Percentiles rank a stretch among this genome's conserved stretches.
phyloP scores from a whole-genome alignment of 2,888 invertebrate species.

The Copidosoma aretas region DNA sequence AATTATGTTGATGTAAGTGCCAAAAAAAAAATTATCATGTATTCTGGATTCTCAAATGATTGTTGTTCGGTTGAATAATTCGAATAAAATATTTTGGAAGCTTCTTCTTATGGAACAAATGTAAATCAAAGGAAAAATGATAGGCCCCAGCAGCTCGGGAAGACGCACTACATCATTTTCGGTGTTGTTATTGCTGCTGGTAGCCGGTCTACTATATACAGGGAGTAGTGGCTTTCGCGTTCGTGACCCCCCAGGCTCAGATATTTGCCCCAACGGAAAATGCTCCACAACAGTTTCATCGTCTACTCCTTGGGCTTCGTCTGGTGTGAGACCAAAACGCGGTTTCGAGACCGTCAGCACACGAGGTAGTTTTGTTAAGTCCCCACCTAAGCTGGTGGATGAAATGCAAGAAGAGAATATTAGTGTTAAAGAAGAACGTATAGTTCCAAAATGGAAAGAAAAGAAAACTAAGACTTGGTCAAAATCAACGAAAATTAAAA shows the following conservation, averaged over 20 bases:
- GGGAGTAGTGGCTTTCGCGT: slow-evolving; percentile 53
- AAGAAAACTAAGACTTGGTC: slow-evolving; percentile 18
- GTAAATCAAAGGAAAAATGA: slow-evolving; percentile 21
- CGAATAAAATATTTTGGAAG: not conserved
- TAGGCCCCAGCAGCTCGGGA: not conserved
- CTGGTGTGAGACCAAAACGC: slow-evolving; percentile 8
- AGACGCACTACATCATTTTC: not conserved
- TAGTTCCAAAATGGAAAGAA: slow-evolving; percentile 5
- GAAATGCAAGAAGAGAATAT: slow-evolving; percentile 25
- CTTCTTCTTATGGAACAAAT: slow-evolving; percentile 11
- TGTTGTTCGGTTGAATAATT: not conserved
- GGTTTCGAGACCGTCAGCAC: slow-evolving; percentile 44
- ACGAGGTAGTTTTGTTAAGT: slow-evolving; percentile 46
- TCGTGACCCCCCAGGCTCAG: slow-evolving; percentile 48
- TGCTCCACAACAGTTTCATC: not conserved
- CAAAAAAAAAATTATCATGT: not conserved
- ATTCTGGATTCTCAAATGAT: not conserved
- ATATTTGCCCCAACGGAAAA: slow-evolving; percentile 36
- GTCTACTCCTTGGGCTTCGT: not conserved
- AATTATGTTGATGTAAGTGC: too few species aligned
- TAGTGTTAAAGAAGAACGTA: not conserved
- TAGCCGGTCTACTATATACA: slow-evolving; percentile 46
- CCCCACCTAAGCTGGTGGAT: slow-evolving; percentile 40
- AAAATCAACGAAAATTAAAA: slow-evolving; percentile 21
- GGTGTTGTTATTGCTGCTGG: slow-evolving; percentile 44